These are phyloP conservation scores for Dicentrarchus labrax DNA, from an alignment of 2,113 vertebrate species.

Conservation along the genomic window DNA sequence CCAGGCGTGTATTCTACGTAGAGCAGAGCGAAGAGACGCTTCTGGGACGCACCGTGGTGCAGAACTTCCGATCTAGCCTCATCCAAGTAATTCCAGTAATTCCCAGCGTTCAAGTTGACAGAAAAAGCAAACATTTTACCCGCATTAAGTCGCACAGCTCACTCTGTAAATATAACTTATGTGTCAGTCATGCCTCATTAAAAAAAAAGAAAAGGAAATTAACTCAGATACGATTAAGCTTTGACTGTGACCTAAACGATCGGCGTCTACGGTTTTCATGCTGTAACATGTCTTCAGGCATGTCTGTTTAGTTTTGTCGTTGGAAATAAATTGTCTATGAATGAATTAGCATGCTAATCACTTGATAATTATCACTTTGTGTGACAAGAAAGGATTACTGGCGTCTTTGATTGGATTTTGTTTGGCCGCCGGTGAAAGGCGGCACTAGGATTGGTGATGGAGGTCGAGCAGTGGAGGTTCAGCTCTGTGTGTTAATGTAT, in stretches of 20 bases:
- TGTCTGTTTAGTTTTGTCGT: neutral
- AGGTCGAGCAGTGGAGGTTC: neutral
- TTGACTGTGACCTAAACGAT: neutral
- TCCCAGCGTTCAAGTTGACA: neutral
- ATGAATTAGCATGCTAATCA: constrained; percentile 54
- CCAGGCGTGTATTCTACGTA: too few species aligned
- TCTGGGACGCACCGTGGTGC: too few species aligned
- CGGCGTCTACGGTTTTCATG: neutral
- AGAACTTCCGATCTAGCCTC: too few species aligned
- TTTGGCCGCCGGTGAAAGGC: neutral
- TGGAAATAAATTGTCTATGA: neutral
- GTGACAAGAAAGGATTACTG: constrained; percentile 17
- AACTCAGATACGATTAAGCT: neutral
- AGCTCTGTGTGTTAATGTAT: neutral
- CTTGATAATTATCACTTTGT: constrained; percentile 25
- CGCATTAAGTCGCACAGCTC: neutral
- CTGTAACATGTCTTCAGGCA: constrained; percentile 1
- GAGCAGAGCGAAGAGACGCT: too few species aligned
- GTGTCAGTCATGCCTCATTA: neutral
- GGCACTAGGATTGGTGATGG: constrained; percentile 1
- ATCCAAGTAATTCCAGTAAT: too few species aligned
- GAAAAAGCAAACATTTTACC: neutral
- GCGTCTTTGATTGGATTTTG: constrained; percentile 18
- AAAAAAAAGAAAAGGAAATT: neutral
- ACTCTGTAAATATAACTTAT: too few species aligned